A percentile compares a stretch with the other conserved stretches of the same genome.
These are phyloP conservation scores for Meteorus sp. DNA, from an alignment of 1,140 invertebrate genomes.

Conservation along the genomic window DNA sequence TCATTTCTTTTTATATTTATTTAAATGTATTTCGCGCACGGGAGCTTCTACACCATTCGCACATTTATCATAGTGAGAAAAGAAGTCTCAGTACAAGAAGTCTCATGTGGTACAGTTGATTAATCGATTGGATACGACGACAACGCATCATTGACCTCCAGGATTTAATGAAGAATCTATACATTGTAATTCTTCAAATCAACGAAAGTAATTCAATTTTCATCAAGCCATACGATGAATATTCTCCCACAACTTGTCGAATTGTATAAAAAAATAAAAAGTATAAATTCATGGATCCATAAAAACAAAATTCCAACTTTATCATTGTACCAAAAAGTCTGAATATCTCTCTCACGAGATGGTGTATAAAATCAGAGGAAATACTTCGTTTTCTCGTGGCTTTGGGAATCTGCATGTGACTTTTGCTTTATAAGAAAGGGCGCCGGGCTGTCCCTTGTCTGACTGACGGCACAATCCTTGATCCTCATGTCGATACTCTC, in stretches of 20 bases:
- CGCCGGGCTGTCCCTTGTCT: slow-evolving; percentile 25
- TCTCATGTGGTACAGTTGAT: slow-evolving; percentile 7
- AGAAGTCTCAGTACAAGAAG: too few relatives aligned
- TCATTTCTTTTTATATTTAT: background rate
- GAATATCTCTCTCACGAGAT: background rate
- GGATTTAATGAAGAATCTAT: background rate
- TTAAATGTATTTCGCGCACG: too few relatives aligned
- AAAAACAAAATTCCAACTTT: background rate
- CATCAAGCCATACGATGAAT: background rate
- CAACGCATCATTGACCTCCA: slow-evolving; percentile 25
- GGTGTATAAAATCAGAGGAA: slow-evolving; percentile 12
- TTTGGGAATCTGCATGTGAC: slow-evolving; percentile 41
- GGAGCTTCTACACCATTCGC: too few relatives aligned
- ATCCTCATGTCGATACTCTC: slow-evolving; percentile 41
- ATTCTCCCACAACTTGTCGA: too few relatives aligned
- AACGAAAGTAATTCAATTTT: background rate
- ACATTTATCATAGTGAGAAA: too few relatives aligned
- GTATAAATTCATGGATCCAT: background rate
- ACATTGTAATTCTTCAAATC: background rate
- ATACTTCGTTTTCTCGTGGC: too few relatives aligned
- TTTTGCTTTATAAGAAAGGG: slow-evolving; percentile 42
- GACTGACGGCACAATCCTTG: slow-evolving; percentile 55
- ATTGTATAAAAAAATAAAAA: too few relatives aligned
- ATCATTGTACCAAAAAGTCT: background rate
- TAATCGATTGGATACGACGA: slow-evolving; percentile 25